Conservation (phyloP, 2,888 invertebrate species). For the Mythimna albipuncta region DNA sequence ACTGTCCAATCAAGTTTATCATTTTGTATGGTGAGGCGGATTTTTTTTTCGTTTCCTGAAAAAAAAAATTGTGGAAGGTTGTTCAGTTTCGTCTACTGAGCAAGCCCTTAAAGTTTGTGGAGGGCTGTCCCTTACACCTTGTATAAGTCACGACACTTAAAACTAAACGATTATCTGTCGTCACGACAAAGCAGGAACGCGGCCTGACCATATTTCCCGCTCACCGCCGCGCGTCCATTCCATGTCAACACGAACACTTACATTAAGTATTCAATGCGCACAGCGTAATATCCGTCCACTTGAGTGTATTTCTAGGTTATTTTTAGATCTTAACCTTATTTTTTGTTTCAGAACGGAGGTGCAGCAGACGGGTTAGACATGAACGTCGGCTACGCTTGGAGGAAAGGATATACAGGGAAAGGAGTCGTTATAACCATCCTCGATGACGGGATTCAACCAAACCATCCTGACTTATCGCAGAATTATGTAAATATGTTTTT, state of each 20-base stretch:
- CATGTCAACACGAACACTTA: slow-evolving; percentile 52
- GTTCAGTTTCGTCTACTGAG: no score
- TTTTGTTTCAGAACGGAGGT: slow-evolving; percentile 94
- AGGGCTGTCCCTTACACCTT: no score
- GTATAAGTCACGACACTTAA: no score
- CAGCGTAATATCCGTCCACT: slow-evolving; percentile 55
- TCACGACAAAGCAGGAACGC: no score
- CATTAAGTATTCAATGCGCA: slow-evolving; percentile 61
- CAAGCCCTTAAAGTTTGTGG: no score
- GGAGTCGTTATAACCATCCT: slow-evolving; percentile 99
- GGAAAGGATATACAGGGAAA: slow-evolving; percentile 98
- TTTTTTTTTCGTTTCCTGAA: no score
- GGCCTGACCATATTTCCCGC: slow-evolving; percentile 25
- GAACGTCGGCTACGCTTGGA: slow-evolving; percentile 98
- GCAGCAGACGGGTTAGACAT: slow-evolving; percentile 98
- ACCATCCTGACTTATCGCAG: slow-evolving; percentile 97
- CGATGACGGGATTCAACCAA: slow-evolving; percentile 99
- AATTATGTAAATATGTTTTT: slow-evolving; percentile 95
- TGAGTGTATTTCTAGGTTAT: slow-evolving; percentile 52
- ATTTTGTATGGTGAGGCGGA: no score
- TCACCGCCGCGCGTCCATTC: slow-evolving; percentile 36
- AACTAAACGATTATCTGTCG: no score
- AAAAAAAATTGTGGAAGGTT: no score
- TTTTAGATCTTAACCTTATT: slow-evolving; percentile 53
- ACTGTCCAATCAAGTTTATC: no score